These are phyloP conservation scores for Poecilobothrus nobilitatus DNA, from an alignment of 2,888 invertebrate genomes.

Conservation along the genomic window DNA sequence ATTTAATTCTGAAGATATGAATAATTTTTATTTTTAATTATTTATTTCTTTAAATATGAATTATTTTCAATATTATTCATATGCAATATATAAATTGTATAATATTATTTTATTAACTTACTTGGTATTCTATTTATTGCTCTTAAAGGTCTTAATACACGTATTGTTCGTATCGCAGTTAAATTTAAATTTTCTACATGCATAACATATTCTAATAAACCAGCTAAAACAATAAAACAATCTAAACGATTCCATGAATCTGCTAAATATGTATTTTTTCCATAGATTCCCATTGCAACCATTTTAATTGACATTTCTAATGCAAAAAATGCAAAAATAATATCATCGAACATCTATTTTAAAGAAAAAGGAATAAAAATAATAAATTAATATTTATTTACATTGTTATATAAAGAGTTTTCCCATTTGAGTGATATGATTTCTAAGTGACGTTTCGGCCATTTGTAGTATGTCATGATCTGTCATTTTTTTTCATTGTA, in stretches of 20 bases:
- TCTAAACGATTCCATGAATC: constrained; percentile 99
- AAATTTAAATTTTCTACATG: constrained; percentile 96
- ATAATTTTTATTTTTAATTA: no score
- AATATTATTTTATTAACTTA: constrained; percentile 60
- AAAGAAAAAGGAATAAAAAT: constrained; percentile 17
- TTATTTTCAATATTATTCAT: no score
- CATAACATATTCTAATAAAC: constrained; percentile 82
- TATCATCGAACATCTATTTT: constrained; percentile 89
- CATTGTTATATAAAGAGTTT: no score
- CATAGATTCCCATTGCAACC: constrained; percentile 95
- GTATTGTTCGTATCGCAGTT: constrained; percentile 95
- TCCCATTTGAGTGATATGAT: no score
- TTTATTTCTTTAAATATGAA: no score
- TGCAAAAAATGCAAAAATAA: constrained; percentile 97
- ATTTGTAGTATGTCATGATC: no score
- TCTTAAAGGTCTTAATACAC: constrained; percentile 90
- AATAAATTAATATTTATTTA: no score
- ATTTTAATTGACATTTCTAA: constrained; percentile 98
- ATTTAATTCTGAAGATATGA: no score
- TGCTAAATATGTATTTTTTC: constrained; percentile 88
- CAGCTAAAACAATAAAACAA: constrained; percentile 94
- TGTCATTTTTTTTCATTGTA: no score
- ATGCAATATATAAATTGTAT: no score
- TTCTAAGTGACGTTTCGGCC: no score
- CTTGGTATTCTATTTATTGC: constrained; percentile 99